Evolutionary conservation across 2,888 invertebrate species (phyloP).

Genomic region (Dryobota labecula): DNA sequence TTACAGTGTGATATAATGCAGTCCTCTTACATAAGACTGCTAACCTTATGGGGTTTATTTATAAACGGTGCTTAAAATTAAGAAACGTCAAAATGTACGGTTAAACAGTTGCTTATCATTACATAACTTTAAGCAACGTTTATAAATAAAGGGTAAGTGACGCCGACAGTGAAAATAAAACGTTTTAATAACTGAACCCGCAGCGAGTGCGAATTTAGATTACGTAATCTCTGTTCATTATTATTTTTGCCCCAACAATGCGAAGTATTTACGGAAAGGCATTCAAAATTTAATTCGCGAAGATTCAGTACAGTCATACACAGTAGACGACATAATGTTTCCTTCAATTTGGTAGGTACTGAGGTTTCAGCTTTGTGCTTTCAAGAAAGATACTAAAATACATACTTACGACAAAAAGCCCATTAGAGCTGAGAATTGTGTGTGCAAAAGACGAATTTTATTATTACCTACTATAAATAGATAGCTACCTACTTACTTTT

Average conservation of each 20-base stretch:
- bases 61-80: too few species aligned
- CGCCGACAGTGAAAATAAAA: slow-evolving; percentile 3
- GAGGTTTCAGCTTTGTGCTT: slow-evolving; percentile 24
- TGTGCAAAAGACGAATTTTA: background rate
- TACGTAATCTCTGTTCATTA: slow-evolving; percentile 27
- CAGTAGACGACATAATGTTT: background rate
- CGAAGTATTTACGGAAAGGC: slow-evolving; percentile 12
- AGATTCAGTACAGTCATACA: slow-evolving; percentile 6
- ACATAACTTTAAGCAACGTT: too few species aligned
- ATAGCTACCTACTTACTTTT: background rate
- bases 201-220: slow-evolving; percentile 15
- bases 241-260: slow-evolving; percentile 31
- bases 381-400: background rate
- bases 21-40: slow-evolving; percentile 12
- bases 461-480: background rate
- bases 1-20: background rate
- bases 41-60: too few species aligned
- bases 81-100: too few species aligned
- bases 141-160: too few species aligned
- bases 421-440: background rate
- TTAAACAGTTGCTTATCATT: too few species aligned
- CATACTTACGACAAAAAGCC: background rate
- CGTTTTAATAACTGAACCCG: slow-evolving; percentile 30
- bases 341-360: background rate
- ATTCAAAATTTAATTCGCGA: slow-evolving; percentile 29